Evolutionary conservation across 2,113 vertebrate genomes (phyloP).

Genomic region (Bubalus kerabau): DNA sequence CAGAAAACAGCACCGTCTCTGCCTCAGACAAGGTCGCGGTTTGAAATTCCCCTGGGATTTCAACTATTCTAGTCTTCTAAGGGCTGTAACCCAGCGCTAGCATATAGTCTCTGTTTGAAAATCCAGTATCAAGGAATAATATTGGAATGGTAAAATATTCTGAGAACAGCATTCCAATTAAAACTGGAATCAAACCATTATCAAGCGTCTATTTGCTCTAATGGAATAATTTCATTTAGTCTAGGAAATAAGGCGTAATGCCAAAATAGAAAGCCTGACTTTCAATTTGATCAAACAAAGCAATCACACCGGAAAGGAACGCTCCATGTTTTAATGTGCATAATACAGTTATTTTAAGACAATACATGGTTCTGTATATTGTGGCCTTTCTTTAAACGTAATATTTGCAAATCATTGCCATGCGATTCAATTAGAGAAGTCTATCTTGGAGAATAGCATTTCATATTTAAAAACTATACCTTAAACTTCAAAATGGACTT

Average conservation of each 20-base stretch:
- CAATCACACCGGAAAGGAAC: conserved; percentile 57
- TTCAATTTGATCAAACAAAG: conserved; percentile 66
- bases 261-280: conserved; percentile 56
- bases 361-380: background rate
- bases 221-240: conserved; percentile 71
- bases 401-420: conserved; percentile 41
- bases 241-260: conserved; percentile 61
- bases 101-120: background rate
- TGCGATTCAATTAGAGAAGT: conserved; percentile 24
- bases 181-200: conserved; percentile 65
- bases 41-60: conserved; percentile 15
- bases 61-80: background rate
- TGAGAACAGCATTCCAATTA: conserved; percentile 61
- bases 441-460: conserved; percentile 13
- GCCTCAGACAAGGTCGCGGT: background rate
- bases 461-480: conserved; percentile 8
- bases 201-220: conserved; percentile 60
- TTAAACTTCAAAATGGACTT: conserved; percentile 32
- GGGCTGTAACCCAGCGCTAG: background rate
- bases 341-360: conserved; percentile 65
- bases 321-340: conserved; percentile 55
- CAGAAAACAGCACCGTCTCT: background rate
- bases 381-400: conserved; percentile 51
- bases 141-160: conserved; percentile 53
- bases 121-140: background rate